Evolutionary conservation across 1,140 invertebrate genomes (phyloP), one percentile per base, ranked within the genome.

Genomic region (Mamestra configurata): DNA sequence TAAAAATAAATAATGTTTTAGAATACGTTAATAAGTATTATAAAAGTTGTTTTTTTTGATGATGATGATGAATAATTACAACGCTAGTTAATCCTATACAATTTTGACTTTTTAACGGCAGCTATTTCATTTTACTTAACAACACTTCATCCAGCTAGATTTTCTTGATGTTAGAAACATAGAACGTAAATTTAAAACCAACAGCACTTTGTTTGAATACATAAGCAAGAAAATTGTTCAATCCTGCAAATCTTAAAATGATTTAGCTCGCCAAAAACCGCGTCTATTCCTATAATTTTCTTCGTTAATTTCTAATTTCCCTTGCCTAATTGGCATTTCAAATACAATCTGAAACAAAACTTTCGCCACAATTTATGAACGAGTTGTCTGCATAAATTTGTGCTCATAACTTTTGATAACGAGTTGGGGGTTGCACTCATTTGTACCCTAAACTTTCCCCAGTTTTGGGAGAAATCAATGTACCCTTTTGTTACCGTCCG

Each of bases 311-410:
- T 70, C 40, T 49, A 70, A 46, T 46, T 70, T 49, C 24, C 49
- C 18, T 35, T 20, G 15, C 43, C 31, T 57, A 73, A 51, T 53
- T 40, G 51, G 71, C 20, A 57, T 73, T 59, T 73, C 24, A 18
- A 51, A 55, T 72, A 22, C 53, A 59, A 73, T 35, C 43, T 18
- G 22, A 64, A 64, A 24, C 20, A 31, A 64, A 61, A 64, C 13
- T 76, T 40, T 31, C 18, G n/a, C 18, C 20, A 76, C 57, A 76
- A 76, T 76, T 76, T 76, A 76, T 49, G 7, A 64, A 76, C 20
- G 22, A 76, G 8, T 76, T 76, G 40, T 61, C 73, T 64, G 43
- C 57, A 76, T 76, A 76, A 76, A 61, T 75, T 18, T 35, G 35
- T 64, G 51, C 11, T 64, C 18, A 46, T 31, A 76, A 76, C 35